Evolutionary conservation across 1,140 invertebrate genomes (phyloP).

Genomic region (Drosophila erecta): DNA sequence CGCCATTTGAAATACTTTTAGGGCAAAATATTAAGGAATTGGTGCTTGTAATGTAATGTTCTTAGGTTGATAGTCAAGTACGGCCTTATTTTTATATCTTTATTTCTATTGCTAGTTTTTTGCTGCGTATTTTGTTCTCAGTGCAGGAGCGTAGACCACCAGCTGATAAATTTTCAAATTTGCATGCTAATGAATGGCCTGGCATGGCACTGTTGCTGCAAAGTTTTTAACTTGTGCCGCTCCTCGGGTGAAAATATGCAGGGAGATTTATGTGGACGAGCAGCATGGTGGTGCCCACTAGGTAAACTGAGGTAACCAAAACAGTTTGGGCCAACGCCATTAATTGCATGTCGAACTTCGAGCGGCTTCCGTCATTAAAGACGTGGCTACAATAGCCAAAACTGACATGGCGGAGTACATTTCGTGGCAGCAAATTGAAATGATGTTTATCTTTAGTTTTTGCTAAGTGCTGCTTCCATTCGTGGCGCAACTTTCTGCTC

Average conservation of each 20-base stretch:
- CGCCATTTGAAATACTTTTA: background rate
- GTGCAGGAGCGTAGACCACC: slow-evolving; percentile 13
- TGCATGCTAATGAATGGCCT: slow-evolving; percentile 70
- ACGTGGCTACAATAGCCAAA: background rate
- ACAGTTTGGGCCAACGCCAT: slow-evolving; percentile 34
- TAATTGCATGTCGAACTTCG: slow-evolving; percentile 69
- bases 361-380: slow-evolving; percentile 62
- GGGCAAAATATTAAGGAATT: no score
- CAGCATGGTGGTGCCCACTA: slow-evolving; percentile 4
- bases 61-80: no score
- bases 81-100: background rate
- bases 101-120: background rate
- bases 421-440: slow-evolving; percentile 13
- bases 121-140: background rate
- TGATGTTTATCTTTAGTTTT: slow-evolving; percentile 18
- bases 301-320: slow-evolving; percentile 37
- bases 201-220: slow-evolving; percentile 41
- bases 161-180: slow-evolving; percentile 72
- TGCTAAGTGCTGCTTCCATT: slow-evolving; percentile 4
- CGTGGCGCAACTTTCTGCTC: background rate
- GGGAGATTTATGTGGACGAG: slow-evolving; percentile 28
- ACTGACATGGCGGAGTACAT: background rate
- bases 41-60: no score
- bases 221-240: slow-evolving; percentile 48
- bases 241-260: slow-evolving; percentile 11